phyloP scores from a whole-genome alignment of 2,888 invertebrate genomes.

The Epinotia bilunana region DNA sequence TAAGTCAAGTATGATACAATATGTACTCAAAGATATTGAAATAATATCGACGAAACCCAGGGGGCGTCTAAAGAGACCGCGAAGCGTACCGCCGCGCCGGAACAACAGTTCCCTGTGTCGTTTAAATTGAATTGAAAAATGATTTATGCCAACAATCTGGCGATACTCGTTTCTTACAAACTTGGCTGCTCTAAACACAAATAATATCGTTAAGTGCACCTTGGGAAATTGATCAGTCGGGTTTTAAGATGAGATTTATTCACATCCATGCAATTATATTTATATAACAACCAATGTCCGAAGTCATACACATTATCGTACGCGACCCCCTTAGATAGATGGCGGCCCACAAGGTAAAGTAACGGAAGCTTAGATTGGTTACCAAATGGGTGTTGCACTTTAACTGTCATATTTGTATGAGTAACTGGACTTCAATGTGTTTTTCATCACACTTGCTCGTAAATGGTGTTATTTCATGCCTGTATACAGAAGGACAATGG shows the following conservation, averaged over 20 bases:
- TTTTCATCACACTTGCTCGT: too few relatives aligned
- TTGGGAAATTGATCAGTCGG: conserved; percentile 60
- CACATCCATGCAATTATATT: background rate
- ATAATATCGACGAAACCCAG: conserved; percentile 32
- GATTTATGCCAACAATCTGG: conserved; percentile 79
- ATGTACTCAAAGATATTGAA: conserved; percentile 14
- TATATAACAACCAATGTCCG: background rate
- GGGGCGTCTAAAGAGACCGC: conserved; percentile 54
- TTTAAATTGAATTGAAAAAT: conserved; percentile 83
- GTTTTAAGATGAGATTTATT: conserved; percentile 27
- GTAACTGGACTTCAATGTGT: too few relatives aligned
- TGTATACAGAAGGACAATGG: too few relatives aligned
- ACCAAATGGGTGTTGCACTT: background rate
- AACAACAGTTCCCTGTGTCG: conserved; percentile 76
- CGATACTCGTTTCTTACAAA: conserved; percentile 73
- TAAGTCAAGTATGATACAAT: background rate
- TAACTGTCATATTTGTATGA: too few relatives aligned
- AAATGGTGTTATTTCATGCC: too few relatives aligned
- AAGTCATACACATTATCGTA: too few relatives aligned
- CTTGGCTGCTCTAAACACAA: conserved; percentile 71
- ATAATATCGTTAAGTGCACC: conserved; percentile 59
- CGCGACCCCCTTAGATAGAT: background rate
- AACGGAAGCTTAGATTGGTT: background rate
- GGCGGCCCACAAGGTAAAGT: background rate
- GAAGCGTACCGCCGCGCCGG: conserved; percentile 55